phyloP scores from a whole-genome alignment of 2,113 vertebrate genomes.

The Salvator merianae region DNA sequence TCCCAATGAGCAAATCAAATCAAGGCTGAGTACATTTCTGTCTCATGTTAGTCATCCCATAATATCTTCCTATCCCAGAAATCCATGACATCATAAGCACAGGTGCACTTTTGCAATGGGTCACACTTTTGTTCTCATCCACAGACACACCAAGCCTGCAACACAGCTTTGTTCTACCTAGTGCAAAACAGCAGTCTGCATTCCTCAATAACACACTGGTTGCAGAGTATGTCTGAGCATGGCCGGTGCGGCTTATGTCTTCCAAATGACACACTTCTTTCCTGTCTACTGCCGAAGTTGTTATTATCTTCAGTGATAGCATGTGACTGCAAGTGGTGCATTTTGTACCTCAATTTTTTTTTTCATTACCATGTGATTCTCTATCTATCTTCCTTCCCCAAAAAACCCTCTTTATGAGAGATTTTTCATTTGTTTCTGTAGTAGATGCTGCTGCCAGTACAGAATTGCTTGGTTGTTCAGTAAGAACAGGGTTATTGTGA shows the following conservation, averaged over 20 bases:
- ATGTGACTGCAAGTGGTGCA: not conserved
- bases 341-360: not conserved
- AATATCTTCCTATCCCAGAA: not conserved
- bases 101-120: not conserved
- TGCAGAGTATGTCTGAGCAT: constrained; percentile 36
- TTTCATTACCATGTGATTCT: too few relatives aligned
- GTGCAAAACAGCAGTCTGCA: not conserved
- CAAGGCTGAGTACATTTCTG: not conserved
- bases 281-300: not conserved
- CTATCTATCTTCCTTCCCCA: not conserved
- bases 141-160: not conserved
- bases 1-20: not conserved
- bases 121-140: not conserved
- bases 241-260: not conserved
- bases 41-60: not conserved
- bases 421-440: not conserved
- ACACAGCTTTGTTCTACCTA: not conserved
- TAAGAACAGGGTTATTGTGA: not conserved
- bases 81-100: not conserved
- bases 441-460: not conserved
- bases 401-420: not conserved
- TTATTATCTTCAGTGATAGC: not conserved
- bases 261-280: not conserved
- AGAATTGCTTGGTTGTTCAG: not conserved
- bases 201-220: constrained; percentile 6